These are phyloP conservation scores for Felis chaus DNA, from an alignment of 2,113 vertebrate species.

Conservation along the genomic window DNA sequence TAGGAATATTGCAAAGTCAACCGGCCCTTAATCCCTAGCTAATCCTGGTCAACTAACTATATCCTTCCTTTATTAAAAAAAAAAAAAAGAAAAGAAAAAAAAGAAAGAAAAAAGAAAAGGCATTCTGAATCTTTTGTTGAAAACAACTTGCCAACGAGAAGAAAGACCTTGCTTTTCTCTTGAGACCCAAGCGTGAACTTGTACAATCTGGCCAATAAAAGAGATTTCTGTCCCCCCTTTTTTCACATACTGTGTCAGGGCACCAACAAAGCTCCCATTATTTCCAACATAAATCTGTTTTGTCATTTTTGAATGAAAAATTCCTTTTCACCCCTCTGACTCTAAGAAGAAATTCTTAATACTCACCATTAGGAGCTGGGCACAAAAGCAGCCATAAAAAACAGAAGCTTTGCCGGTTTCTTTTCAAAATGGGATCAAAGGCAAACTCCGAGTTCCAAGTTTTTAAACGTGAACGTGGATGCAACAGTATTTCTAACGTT, in stretches of 20 bases:
- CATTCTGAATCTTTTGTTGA: not conserved
- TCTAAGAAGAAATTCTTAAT: not conserved
- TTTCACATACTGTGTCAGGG: not conserved
- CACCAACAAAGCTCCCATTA: not conserved
- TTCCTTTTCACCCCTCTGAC: not conserved
- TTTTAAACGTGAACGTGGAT: not conserved
- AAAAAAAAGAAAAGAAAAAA: not conserved
- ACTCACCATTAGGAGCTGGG: rapidly evolving
- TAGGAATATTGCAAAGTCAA: slow-evolving; percentile 39
- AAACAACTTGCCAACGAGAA: not conserved
- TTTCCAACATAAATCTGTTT: not conserved
- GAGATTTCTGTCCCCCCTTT: rapidly evolving
- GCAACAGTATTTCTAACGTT: rapidly evolving
- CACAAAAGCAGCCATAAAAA: not conserved
- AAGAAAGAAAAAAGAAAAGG: not conserved
- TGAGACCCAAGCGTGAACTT: rapidly evolving
- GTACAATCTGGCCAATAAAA: not conserved
- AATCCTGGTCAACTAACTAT: slow-evolving; percentile 58
- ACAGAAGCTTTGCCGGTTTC: not conserved
- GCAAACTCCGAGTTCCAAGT: not conserved
- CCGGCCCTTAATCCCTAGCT: slow-evolving; percentile 57
- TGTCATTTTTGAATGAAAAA: not conserved
- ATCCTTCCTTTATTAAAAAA: slow-evolving; percentile 70
- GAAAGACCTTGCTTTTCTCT: not conserved
- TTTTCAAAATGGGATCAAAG: not conserved